These are phyloP conservation scores for Hapalemur alaotrensis DNA, from an alignment of 2,797 vertebrate genomes.

Conservation along the genomic window DNA sequence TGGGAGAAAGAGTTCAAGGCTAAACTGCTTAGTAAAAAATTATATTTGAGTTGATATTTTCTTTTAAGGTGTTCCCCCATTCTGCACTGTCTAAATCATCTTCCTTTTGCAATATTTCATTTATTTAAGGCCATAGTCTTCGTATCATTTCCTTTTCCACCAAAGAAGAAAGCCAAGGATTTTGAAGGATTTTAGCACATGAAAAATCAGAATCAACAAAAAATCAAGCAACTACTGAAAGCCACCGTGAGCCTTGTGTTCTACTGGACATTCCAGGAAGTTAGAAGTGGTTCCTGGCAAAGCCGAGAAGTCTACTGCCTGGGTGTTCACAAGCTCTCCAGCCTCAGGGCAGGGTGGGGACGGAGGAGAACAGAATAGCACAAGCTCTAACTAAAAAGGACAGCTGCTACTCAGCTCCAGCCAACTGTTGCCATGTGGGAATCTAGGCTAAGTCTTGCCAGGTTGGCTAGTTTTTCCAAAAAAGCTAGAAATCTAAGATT, in stretches of 20 bases:
- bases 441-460: background rate
- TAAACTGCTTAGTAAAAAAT: background rate
- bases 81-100: background rate
- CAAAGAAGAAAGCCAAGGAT: background rate
- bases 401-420: background rate
- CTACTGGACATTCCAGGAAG: background rate
- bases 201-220: background rate
- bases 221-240: background rate
- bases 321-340: background rate
- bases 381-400: background rate
- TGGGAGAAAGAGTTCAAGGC: slow-evolving; percentile 3
- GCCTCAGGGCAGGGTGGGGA: background rate
- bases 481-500: slow-evolving; percentile 40
- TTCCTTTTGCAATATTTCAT: background rate
- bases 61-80: background rate
- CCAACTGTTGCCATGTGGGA: background rate
- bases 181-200: background rate
- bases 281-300: background rate
- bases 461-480: background rate
- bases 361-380: background rate
- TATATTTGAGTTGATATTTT: background rate
- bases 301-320: background rate
- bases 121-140: background rate
- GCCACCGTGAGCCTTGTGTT: background rate
- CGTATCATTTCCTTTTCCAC: background rate